Base-by-base conservation (phyloP, 2,113 vertebrate genomes). In the Scomber scombrus region DNA sequence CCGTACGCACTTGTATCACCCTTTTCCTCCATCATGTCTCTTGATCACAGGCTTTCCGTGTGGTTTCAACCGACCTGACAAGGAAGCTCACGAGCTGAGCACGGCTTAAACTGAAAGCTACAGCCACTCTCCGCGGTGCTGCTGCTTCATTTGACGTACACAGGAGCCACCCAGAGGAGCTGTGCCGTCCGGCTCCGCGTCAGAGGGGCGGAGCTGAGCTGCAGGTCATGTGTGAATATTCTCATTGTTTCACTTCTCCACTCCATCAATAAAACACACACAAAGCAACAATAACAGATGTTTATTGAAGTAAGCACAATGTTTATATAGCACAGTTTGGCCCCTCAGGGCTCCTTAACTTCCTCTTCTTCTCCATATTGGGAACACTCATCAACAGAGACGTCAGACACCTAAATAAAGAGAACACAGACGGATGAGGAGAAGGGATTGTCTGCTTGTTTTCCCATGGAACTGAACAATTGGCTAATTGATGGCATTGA, bases 1-100 rank as follows among this genome's bases (percentile, higher is more conserved):
- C 97, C 97, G 85, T 98, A 97, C n/a, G 94, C 97, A 11, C 34
- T 92, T 0, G 75, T 61, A 6, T 75, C 89, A 62, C 90, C 94
- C 54, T 91, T 93, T 86, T 95, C 94, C 93, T 92, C 91, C 93
- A 94, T 93, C 62, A 79, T 21, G 16, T 40, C 34, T 40, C 34
- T 9, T 0, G 9, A 6, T 40, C 34, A 40, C 34, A 40, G 8
- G 62, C 21, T 52, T 34, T 45, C 23, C 4, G 26, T 15, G 18
- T 15, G 43, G 16, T 26, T 31, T 13, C 3, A 16, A 11, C 51
- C 40, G 31, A 68, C 16, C 7, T 50, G 18, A 57, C 16, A 6
- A 23, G 18, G 51, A 19, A 56, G 55, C 19, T 18, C 18, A 14
- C 49, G 11, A 12, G n/a, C 31, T 34, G 2, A 23, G 31, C 52